Base-by-base conservation (phyloP, 2,888 invertebrate genomes). In the Heteromyza rotundicornis region DNA sequence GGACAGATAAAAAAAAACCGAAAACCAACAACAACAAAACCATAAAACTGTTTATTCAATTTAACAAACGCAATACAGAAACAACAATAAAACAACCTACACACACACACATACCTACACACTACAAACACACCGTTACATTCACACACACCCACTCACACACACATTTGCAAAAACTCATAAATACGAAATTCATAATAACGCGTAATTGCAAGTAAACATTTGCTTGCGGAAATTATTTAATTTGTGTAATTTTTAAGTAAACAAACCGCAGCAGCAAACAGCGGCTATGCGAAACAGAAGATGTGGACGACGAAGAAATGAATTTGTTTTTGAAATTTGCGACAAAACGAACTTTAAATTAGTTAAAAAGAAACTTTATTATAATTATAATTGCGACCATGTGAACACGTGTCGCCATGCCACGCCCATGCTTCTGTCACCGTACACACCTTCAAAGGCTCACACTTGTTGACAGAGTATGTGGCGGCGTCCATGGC, bases 351-450 rank as follows among this genome's bases (percentile, higher is more conserved):
- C 40, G 40, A 40, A 40, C n/a, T 47, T 47, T 5, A 3, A 47
- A 47, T 47, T 10, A 40, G 40, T n/a, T 27, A 40, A 40, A 40
- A 40, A 40, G 40, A 40, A 40, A n/a, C 14, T 40, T n/a, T 40
- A 56, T 56, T 56, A 16, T 20, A 44, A 47, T 47, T 56, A 17
- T 20, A 44, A 47, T 47, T 56, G 27, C 47, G 44, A 23, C 47
- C 47, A 44, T 56, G 16, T 40, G 40, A n/a, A n/a, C 40, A 40
- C 40, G 47, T 27, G 47, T 56, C 23, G 24, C 17, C 47, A 16
- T 47, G 44, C 14, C 24, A 52, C n/a, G 16, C n/a, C 40, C 40
- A 40, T n/a, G 14, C 3, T 40, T 40, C 40, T 7, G 40, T 40
- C 3, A n/a, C 40, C 40, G 16, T n/a, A 14, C 8, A 3, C 40